Conservation (phyloP, 2,113 vertebrate genomes). For the Axis porcinus region DNA sequence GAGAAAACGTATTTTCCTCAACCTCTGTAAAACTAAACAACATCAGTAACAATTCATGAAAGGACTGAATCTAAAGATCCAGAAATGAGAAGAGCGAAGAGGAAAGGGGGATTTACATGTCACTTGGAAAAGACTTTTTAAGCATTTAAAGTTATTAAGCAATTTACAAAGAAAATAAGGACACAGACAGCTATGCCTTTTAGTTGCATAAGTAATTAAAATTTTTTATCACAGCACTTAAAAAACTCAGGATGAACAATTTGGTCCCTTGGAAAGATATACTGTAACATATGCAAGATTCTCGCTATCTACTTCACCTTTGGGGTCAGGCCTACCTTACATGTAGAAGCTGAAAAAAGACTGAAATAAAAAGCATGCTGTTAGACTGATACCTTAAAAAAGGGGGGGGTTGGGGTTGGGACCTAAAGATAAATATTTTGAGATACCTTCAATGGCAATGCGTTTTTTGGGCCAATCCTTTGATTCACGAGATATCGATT, state of each 20-base stretch:
- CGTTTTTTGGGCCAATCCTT: constrained; percentile 97
- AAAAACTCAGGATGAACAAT: background rate
- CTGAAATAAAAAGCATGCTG: constrained; percentile 42
- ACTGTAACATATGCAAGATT: constrained; percentile 13
- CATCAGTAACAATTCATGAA: background rate
- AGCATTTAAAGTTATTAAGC: background rate
- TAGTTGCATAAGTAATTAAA: constrained; percentile 3
- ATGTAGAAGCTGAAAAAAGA: constrained; percentile 39
- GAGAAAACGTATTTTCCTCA: constrained; percentile 24
- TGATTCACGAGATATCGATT: constrained; percentile 86
- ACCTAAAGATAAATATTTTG: constrained; percentile 5
- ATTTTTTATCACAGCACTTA: background rate
- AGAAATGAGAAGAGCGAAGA: constrained; percentile 1
- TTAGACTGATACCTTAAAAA: constrained; percentile 24
- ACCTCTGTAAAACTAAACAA: constrained; percentile 24
- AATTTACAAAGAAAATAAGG: constrained; percentile 30
- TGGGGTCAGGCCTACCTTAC: constrained; percentile 37
- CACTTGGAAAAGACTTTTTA: background rate
- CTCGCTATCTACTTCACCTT: constrained; percentile 13
- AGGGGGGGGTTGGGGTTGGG: background rate
- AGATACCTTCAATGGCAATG: constrained; percentile 92
- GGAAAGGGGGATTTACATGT: background rate
- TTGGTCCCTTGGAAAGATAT: background rate
- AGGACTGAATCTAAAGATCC: constrained; percentile 1
- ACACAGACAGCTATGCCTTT: background rate